A percentile compares a stretch with the other conserved stretches of the same genome.
Evolutionary conservation across 2,797 vertebrate species (phyloP).

Genomic region (Mus spretus): DNA sequence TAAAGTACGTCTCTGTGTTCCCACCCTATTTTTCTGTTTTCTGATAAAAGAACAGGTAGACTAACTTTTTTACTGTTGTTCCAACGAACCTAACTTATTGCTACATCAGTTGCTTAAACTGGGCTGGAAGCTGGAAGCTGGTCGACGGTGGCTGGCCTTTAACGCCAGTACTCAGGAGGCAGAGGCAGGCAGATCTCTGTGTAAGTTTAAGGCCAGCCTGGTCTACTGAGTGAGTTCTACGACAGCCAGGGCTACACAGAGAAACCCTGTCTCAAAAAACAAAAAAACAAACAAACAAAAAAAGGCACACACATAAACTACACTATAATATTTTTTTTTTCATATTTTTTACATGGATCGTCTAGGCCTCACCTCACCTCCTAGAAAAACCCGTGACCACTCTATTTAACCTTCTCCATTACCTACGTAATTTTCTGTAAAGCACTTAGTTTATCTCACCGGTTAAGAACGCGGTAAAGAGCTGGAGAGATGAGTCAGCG

Average conservation of each 20-base stretch:
- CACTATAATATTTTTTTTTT: slow-evolving; percentile 34
- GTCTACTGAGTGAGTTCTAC: not conserved
- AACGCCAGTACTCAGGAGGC: not conserved
- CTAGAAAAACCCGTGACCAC: not conserved
- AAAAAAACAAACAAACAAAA: not conserved
- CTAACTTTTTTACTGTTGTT: slow-evolving; percentile 14
- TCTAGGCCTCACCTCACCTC: not conserved
- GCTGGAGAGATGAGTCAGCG: not conserved
- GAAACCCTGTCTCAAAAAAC: not conserved
- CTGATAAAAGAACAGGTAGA: not conserved
- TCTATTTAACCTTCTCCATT: not conserved
- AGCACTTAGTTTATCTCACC: not conserved
- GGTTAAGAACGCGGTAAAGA: not conserved
- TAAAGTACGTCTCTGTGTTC: not conserved
- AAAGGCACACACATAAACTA: not conserved
- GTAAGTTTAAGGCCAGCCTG: not conserved
- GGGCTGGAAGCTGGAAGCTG: not conserved
- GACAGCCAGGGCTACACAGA: not conserved
- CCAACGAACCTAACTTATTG: not conserved
- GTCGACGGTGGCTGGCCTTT: not conserved
- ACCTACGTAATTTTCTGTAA: slow-evolving; percentile 59
- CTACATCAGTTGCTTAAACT: slow-evolving; percentile 8
- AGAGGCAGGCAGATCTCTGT: not conserved
- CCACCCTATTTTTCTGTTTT: slow-evolving; percentile 19
- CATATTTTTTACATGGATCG: not conserved